These are phyloP conservation scores for Chrysocyon brachyurus DNA, from an alignment of 2,797 vertebrate species.

Conservation along the genomic window DNA sequence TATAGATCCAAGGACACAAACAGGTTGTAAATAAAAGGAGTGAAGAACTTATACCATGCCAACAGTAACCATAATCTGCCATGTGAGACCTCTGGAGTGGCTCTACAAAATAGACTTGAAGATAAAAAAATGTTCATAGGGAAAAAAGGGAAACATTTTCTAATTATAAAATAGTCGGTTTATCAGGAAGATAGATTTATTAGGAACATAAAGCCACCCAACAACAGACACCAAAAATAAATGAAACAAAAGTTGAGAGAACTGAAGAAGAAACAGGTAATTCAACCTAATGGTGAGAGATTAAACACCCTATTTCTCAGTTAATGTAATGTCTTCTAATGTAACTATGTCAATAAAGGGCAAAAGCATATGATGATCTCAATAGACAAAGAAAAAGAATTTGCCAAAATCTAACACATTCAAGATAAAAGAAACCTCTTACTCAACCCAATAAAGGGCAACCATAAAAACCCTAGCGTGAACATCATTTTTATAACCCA, in stretches of 20 bases:
- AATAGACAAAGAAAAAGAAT: slow-evolving; percentile 15
- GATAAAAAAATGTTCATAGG: neutral
- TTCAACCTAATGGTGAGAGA: neutral
- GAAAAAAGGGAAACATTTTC: neutral
- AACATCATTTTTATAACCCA: neutral
- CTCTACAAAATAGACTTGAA: neutral
- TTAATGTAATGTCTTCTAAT: slow-evolving; percentile 21
- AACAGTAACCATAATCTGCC: neutral
- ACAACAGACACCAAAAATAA: neutral
- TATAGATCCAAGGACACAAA: neutral
- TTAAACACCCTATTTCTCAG: neutral
- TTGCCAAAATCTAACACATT: neutral
- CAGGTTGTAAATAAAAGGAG: neutral
- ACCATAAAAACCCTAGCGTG: neutral
- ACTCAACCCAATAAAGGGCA: neutral
- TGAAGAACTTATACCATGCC: neutral
- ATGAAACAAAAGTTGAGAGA: neutral
- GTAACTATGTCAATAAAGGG: neutral
- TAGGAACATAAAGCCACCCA: neutral
- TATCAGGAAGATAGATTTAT: neutral
- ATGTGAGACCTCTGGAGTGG: neutral
- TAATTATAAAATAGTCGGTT: neutral
- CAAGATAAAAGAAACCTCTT: neutral
- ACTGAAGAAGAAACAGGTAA: neutral
- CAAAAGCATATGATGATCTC: neutral